These are phyloP conservation scores for Saccostrea glomerata DNA, from an alignment of 1,140 invertebrate genomes.

Conservation along the genomic window DNA sequence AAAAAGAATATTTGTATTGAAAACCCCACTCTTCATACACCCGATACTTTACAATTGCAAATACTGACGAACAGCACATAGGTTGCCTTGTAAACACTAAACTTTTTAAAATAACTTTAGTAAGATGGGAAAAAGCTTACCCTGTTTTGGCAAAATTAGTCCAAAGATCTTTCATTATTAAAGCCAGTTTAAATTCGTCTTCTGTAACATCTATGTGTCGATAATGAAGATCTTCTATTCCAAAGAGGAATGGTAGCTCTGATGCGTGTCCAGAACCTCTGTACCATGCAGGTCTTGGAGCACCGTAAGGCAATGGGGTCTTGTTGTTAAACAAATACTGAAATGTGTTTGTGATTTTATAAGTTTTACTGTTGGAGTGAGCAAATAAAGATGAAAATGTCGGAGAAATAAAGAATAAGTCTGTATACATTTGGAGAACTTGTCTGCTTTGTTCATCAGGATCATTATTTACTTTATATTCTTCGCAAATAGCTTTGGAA, in stretches of 20 bases:
- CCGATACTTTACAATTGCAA: too few species aligned
- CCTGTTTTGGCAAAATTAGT: conserved; percentile 61
- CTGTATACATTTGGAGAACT: conserved; percentile 33
- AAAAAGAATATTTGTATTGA: too few species aligned
- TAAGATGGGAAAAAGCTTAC: conserved; percentile 34
- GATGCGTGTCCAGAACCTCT: conserved; percentile 41
- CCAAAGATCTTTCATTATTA: conserved; percentile 51
- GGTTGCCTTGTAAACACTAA: too few species aligned
- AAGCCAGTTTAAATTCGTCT: conserved; percentile 40
- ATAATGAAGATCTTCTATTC: conserved; percentile 14
- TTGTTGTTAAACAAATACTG: conserved; percentile 82
- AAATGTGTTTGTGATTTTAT: neutral
- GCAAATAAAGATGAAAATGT: neutral
- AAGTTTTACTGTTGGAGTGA: neutral
- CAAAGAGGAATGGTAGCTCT: conserved; percentile 49
- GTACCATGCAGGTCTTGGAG: conserved; percentile 41
- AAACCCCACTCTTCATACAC: too few species aligned
- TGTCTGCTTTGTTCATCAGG: conserved; percentile 1
- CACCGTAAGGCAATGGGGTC: neutral
- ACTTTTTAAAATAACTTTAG: too few species aligned
- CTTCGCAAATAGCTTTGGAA: neutral
- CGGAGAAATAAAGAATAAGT: conserved; percentile 41
- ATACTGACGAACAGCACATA: too few species aligned
- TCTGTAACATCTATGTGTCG: neutral
- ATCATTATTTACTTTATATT: conserved; percentile 18